Percentiles rank a stretch among this genome's conserved stretches.
Evolutionary conservation across 1,140 invertebrate species (phyloP).

Genomic region (Drosophila orena): DNA sequence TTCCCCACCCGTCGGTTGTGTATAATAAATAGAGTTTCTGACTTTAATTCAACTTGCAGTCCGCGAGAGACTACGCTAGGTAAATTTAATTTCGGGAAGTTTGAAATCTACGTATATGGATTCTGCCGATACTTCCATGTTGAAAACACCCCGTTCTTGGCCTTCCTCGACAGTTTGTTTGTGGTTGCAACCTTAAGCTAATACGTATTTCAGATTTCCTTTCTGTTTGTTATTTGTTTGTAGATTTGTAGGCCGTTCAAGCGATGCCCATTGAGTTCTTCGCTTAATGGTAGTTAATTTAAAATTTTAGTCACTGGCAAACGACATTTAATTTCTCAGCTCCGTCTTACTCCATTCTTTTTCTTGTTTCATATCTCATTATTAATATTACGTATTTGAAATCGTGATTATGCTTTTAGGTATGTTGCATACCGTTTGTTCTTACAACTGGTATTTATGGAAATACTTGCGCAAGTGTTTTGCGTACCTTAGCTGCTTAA

Average conservation of each 20-base stretch:
- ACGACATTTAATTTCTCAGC: constrained; percentile 53
- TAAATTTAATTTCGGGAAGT: constrained; percentile 76
- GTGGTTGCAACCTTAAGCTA: constrained; percentile 79
- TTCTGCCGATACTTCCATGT: constrained; percentile 25
- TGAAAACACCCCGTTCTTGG: constrained; percentile 15
- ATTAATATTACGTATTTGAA: constrained; percentile 82
- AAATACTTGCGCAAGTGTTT: constrained; percentile 64
- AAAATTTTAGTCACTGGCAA: constrained; percentile 77
- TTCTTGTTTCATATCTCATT: constrained; percentile 37
- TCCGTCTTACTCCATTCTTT: constrained; percentile 26
- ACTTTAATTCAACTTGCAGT: constrained; percentile 59
- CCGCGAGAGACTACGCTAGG: constrained; percentile 46
- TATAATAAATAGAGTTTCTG: constrained; percentile 71
- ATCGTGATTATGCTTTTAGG: constrained; percentile 82
- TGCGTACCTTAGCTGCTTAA: constrained; percentile 26
- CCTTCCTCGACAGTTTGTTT: constrained; percentile 30
- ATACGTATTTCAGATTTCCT: constrained; percentile 78
- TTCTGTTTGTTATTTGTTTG: constrained; percentile 26
- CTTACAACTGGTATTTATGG: constrained; percentile 63
- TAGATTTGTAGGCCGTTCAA: constrained; percentile 39
- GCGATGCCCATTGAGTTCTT: constrained; percentile 7
- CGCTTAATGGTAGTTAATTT: constrained; percentile 55
- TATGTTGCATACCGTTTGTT: constrained; percentile 79
- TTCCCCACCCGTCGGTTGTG: constrained; percentile 13
- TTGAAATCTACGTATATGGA: constrained; percentile 79